Conservation (phyloP, 37 sponge, comb jelly and placozoan genomes). For the Geodia barretti region DNA sequence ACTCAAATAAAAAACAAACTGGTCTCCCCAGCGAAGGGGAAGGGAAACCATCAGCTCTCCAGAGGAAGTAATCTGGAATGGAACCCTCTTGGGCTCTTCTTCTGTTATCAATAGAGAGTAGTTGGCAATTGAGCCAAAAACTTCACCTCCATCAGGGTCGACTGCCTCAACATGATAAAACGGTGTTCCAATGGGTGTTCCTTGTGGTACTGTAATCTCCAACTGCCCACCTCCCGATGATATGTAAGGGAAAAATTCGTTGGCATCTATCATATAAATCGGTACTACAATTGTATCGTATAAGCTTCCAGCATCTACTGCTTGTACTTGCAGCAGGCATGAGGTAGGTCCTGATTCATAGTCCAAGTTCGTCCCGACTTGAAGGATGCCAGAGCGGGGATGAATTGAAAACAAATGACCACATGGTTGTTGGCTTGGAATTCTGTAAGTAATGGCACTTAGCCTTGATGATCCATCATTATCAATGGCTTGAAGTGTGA, state of each 20-base stretch:
- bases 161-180: slow-evolving; percentile 17
- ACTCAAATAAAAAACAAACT: slow-evolving; percentile 33
- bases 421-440: slow-evolving; percentile 6
- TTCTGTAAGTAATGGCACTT: slow-evolving; percentile 30
- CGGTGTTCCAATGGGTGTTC: slow-evolving; percentile 1
- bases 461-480: slow-evolving; percentile 26
- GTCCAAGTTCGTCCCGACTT: slow-evolving; percentile 23
- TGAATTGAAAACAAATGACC: slow-evolving; percentile 12
- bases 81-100: background rate
- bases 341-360: slow-evolving; percentile 33
- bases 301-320: slow-evolving; percentile 21
- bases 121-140: slow-evolving; percentile 22
- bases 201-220: slow-evolving; percentile 28
- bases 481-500: slow-evolving; percentile 44
- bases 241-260: slow-evolving; percentile 47
- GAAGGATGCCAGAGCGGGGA: slow-evolving; percentile 16
- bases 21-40: background rate
- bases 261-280: slow-evolving; percentile 21
- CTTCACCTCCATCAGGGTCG: slow-evolving; percentile 47
- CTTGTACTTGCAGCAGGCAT: slow-evolving; percentile 29
- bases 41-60: slow-evolving; percentile 32
- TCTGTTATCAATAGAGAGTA: background rate
- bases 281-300: background rate
- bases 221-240: background rate
- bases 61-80: slow-evolving; percentile 8